Evolutionary conservation across 2,888 invertebrate genomes (phyloP).

Genomic region (Pomacea canaliculata): DNA sequence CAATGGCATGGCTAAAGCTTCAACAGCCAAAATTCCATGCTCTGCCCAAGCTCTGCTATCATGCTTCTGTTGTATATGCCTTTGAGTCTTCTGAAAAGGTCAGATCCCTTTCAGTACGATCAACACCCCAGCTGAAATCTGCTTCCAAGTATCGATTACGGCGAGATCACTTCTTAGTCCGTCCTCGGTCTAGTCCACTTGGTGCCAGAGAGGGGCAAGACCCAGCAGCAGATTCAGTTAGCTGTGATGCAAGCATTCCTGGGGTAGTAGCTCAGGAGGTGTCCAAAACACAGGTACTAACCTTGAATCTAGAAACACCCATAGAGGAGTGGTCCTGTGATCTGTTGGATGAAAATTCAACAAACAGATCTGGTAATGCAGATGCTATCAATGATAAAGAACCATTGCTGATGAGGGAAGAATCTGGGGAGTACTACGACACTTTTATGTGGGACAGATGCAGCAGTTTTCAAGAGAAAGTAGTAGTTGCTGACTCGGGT

Average conservation of each 20-base stretch:
- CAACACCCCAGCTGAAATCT: constrained; percentile 27
- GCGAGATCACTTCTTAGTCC: constrained; percentile 6
- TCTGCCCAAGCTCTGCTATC: constrained; percentile 10
- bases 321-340: too few relatives aligned
- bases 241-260: too few relatives aligned
- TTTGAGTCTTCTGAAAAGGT: background rate
- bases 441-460: background rate
- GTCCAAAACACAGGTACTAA: too few relatives aligned
- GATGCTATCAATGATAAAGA: constrained; percentile 14
- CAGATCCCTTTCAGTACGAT: constrained; percentile 1
- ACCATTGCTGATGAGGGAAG: background rate
- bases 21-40: background rate
- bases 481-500: too few relatives aligned
- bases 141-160: constrained; percentile 5
- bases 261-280: too few relatives aligned
- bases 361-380: background rate
- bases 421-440: background rate
- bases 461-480: background rate
- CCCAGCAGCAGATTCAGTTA: too few relatives aligned
- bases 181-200: constrained; percentile 30
- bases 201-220: background rate
- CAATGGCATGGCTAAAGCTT: constrained; percentile 26
- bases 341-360: too few relatives aligned
- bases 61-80: constrained; percentile 1
- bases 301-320: too few relatives aligned